phyloP scores from a whole-genome alignment of 2,888 invertebrate genomes.

The Disparrhopalites patrizii region DNA sequence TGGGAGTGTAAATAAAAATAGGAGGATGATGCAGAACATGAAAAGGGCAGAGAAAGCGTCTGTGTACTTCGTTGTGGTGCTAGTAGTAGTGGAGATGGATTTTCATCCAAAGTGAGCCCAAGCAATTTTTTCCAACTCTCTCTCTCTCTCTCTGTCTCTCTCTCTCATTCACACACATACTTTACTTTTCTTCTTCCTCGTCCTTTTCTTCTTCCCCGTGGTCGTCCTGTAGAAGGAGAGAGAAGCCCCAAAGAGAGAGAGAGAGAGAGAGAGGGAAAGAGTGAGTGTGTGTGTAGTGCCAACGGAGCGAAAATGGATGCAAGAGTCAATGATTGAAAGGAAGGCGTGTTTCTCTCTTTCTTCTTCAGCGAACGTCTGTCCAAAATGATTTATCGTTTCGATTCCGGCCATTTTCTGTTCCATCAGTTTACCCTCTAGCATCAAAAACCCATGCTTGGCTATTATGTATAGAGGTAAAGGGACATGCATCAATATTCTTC shows the following conservation, averaged over 20 bases:
- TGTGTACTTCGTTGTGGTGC: constrained; percentile 8
- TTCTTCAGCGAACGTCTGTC: constrained; percentile 37
- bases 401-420: constrained; percentile 48
- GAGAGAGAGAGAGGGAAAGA: neutral
- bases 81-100: constrained; percentile 25
- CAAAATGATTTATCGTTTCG: constrained; percentile 48
- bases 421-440: constrained; percentile 41
- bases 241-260: neutral
- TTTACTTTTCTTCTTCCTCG: neutral
- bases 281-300: constrained; percentile 8
- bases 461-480: too few species aligned
- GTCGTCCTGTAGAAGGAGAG: neutral
- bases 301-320: constrained; percentile 40
- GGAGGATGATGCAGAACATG: constrained; percentile 26
- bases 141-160: constrained; percentile 11
- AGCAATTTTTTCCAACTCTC: constrained; percentile 27
- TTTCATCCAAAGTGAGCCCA: constrained; percentile 29
- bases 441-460: constrained; percentile 15
- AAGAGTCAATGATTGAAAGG: constrained; percentile 47
- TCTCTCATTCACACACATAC: neutral
- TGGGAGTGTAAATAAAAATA: constrained; percentile 25
- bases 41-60: constrained; percentile 32
- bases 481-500: neutral
- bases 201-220: neutral
- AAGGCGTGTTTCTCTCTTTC: constrained; percentile 44